phyloP scores from a whole-genome alignment of 2,797 vertebrate genomes.

The Epinephelus awoara region DNA sequence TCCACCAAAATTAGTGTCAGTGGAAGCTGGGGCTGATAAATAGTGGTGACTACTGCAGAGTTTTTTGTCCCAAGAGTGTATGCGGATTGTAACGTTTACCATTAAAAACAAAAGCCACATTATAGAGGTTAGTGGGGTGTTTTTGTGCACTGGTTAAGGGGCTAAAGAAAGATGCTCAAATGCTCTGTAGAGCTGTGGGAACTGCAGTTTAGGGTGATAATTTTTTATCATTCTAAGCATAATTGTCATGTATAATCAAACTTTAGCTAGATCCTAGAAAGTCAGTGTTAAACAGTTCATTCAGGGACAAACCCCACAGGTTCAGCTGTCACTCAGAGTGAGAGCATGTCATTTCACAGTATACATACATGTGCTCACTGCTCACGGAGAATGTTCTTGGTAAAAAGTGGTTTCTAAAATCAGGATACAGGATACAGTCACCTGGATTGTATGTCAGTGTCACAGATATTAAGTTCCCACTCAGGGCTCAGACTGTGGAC shows the following conservation, averaged over 20 bases:
- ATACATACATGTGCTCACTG: background rate
- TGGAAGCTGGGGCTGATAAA: too few species aligned
- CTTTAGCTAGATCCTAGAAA: background rate
- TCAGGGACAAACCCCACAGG: background rate
- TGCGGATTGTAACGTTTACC: too few species aligned
- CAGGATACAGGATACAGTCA: slow-evolving; percentile 70
- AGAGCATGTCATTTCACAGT: background rate
- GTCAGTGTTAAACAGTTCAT: background rate
- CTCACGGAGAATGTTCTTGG: slow-evolving; percentile 8
- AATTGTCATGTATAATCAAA: background rate
- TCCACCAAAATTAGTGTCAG: too few species aligned
- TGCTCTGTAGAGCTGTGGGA: too few species aligned
- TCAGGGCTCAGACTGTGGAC: slow-evolving; percentile 82
- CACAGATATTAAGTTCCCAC: slow-evolving; percentile 84
- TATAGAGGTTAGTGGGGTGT: too few species aligned
- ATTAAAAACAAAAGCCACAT: too few species aligned
- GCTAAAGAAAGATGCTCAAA: too few species aligned
- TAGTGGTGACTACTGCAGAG: too few species aligned
- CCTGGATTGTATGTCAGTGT: slow-evolving; percentile 81
- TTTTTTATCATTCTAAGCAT: too few species aligned
- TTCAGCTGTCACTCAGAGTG: background rate
- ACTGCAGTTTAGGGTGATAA: too few species aligned
- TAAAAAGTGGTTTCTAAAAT: slow-evolving; percentile 56
- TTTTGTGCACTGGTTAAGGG: too few species aligned
- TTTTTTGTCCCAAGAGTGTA: too few species aligned